phyloP scores from a whole-genome alignment of 2,888 invertebrate species.

The Phyto melanocephala region DNA sequence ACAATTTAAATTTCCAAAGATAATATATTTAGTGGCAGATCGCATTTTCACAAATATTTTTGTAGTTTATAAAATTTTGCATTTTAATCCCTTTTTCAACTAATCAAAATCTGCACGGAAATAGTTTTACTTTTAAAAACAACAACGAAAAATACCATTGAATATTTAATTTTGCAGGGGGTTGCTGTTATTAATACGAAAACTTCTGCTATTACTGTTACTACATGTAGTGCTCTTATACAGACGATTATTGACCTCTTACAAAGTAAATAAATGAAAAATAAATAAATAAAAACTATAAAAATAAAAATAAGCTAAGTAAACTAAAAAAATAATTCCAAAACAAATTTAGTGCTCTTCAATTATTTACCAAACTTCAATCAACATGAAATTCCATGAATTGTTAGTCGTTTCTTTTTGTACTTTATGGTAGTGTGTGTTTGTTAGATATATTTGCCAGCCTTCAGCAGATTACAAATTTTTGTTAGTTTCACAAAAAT shows the following conservation, averaged over 20 bases:
- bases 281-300: too few relatives aligned
- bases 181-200: background rate
- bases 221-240: background rate
- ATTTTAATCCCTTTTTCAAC: background rate
- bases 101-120: too few relatives aligned
- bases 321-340: too few relatives aligned
- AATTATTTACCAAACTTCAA: slow-evolving; percentile 19
- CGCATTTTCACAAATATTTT: too few relatives aligned
- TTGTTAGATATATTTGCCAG: background rate
- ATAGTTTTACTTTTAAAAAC: background rate
- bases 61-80: too few relatives aligned
- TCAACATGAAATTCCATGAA: background rate
- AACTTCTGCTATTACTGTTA: background rate
- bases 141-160: background rate
- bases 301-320: too few relatives aligned
- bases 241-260: background rate
- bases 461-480: background rate
- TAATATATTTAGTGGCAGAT: too few relatives aligned
- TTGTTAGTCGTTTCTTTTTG: background rate
- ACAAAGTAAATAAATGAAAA: background rate
- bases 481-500: slow-evolving; percentile 4
- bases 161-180: background rate
- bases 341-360: background rate
- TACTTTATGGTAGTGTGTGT: background rate
- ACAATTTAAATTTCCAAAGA: too few relatives aligned